Base-by-base conservation (phyloP, 2,888 invertebrate genomes). In the Plebejus melissa region DNA sequence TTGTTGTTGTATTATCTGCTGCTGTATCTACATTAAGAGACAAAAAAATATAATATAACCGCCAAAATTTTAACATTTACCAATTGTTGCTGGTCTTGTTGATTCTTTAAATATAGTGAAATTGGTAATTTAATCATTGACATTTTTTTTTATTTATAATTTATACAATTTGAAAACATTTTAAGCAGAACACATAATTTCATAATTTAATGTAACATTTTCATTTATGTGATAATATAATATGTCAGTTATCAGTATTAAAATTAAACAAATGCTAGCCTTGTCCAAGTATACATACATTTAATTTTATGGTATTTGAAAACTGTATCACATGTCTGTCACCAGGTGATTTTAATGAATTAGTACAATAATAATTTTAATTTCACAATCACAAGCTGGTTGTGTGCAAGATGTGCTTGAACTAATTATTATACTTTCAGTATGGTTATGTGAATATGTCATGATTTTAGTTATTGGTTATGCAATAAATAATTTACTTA, bases 61-160 rank as follows among this genome's bases (percentile, higher is more conserved):
- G 28, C 7, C 13, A 50, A 13, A 50, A 50, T 50, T 50, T 9
- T 41, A 41, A 41, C 9, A 41, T 41, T 2, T 78, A 89, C 91
- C 83, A 91, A 88, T 80, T 85, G 95, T 83, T 93, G 94, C 79
- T 85, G 94, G 81, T 90, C 94, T 75, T 95, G 95, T 78, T 94
- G 94, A 79, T 94, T 91, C 79, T 95, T 94, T 11, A 94, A 89
- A 76, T 95, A 95, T 78, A 95, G 95, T 76, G 94, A 95, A 79
- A 95, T 91, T 76, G 94, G 95, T 79, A 41, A 41, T 41, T 41
- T 41, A 1, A 41, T 22, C 22, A 22, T 22, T 22, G 22, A 22
- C 22, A 22, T 22, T 22, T 22, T 22, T 22, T 0, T 22, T 22
- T 22, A 22, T 22, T 22, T 22, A 22, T 22, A 22, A 22, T 22